A percentile compares a stretch with the other conserved stretches of the same genome.
Conservation (phyloP, 2,888 invertebrate species). For the Barypeithes pellucidus region DNA sequence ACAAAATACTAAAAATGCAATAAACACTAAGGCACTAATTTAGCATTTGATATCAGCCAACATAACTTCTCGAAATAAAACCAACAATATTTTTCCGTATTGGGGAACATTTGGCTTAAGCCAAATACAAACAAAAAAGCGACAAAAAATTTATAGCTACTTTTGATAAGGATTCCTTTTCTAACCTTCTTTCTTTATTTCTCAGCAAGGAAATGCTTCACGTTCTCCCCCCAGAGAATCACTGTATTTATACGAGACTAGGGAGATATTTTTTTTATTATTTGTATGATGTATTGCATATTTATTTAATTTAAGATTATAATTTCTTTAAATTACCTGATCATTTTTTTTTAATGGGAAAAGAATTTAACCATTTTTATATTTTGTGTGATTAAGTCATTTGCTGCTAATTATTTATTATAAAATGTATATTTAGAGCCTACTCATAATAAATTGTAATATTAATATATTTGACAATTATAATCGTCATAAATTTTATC, state of each 20-base stretch:
- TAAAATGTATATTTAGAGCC: no score
- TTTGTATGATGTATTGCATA: conserved; percentile 12
- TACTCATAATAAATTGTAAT: no score
- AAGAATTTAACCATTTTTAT: no score
- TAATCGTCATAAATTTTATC: no score
- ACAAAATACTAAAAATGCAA: no score
- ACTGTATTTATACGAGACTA: conserved; percentile 7
- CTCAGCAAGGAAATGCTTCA: neutral
- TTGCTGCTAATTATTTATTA: no score
- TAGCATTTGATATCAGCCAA: neutral
- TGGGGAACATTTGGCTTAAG: conserved; percentile 5
- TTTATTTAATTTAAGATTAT: neutral
- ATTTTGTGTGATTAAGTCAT: no score
- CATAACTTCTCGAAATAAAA: neutral
- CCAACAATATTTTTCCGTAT: conserved; percentile 1
- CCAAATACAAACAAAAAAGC: conserved; percentile 16
- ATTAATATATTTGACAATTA: no score
- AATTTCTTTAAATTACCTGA: no score
- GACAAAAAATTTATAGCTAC: conserved; percentile 29
- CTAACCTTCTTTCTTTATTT: conserved; percentile 21
- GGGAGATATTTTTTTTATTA: conserved; percentile 7
- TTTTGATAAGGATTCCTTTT: conserved; percentile 25
- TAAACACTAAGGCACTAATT: no score
- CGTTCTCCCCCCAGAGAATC: neutral
- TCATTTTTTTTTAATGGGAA: no score